Evolutionary conservation across 1,140 invertebrate species (phyloP).

Genomic region (Diprion similis): DNA sequence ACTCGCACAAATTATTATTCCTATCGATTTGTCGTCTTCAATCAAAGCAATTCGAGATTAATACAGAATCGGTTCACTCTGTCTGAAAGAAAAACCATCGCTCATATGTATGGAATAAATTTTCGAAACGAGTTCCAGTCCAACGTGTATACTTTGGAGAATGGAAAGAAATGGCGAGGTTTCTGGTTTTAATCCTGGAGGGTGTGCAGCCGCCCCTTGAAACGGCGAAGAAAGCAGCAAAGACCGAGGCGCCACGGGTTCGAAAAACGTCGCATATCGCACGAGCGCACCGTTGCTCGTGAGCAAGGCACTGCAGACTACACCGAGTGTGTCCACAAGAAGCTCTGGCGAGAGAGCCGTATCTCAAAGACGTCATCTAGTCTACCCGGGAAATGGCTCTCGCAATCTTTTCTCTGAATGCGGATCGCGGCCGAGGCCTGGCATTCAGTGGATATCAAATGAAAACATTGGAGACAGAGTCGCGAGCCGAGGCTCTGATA

Average conservation of each 20-base stretch:
- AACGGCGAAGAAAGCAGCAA: not conserved
- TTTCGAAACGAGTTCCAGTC: too few species aligned
- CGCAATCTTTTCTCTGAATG: slow-evolving; percentile 58
- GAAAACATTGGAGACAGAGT: slow-evolving; percentile 52
- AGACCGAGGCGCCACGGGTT: not conserved
- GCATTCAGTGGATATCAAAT: slow-evolving; percentile 57
- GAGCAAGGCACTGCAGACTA: not conserved
- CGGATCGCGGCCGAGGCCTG: slow-evolving; percentile 37
- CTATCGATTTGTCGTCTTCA: too few species aligned
- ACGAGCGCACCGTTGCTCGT: too few species aligned
- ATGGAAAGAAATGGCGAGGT: too few species aligned
- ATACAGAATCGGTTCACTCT: too few species aligned
- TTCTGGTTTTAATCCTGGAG: not conserved
- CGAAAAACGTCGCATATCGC: not conserved
- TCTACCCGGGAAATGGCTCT: slow-evolving; percentile 58
- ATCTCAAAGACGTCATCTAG: slow-evolving; percentile 59
- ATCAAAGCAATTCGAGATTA: too few species aligned
- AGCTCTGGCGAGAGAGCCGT: not conserved
- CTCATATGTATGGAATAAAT: too few species aligned
- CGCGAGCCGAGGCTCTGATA: slow-evolving; percentile 7
- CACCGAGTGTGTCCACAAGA: not conserved
- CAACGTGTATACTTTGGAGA: too few species aligned
- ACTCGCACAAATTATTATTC: too few species aligned
- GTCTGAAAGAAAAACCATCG: too few species aligned
- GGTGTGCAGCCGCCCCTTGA: not conserved